Evolutionary conservation across 2,888 invertebrate genomes (phyloP).

Genomic region (Cephus spinipes): DNA sequence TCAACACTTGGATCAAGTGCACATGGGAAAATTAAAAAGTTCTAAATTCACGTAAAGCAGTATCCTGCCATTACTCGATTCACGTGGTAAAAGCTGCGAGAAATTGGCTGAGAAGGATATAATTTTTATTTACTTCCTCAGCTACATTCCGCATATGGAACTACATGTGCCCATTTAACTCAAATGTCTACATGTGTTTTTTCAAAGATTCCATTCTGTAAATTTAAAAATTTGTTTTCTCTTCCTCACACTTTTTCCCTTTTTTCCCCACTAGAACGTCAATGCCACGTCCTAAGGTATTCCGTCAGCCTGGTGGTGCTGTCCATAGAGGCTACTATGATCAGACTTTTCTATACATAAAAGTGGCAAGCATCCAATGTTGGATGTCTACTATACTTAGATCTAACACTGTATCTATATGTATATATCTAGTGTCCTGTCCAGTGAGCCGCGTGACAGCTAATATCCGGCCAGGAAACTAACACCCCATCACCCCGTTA

Average conservation of each 20-base stretch:
- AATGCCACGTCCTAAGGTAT: not conserved
- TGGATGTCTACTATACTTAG: conserved; percentile 44
- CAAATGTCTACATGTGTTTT: not conserved
- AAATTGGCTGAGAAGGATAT: not conserved
- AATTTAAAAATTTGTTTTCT: not conserved
- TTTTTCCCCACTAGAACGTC: not conserved
- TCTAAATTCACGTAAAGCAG: not conserved
- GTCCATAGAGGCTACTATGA: conserved; percentile 11
- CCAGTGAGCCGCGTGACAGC: conserved; percentile 66
- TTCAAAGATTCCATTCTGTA: not conserved
- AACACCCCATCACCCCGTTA: conserved; percentile 49
- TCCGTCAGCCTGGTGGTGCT: not conserved
- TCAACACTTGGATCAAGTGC: not conserved
- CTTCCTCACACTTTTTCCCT: not conserved
- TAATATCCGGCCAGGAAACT: conserved; percentile 66
- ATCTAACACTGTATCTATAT: conserved; percentile 37
- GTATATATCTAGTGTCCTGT: conserved; percentile 50
- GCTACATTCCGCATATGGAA: not conserved
- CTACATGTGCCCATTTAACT: not conserved
- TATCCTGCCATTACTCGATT: not conserved
- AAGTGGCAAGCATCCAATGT: conserved; percentile 52
- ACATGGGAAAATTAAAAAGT: not conserved
- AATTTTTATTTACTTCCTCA: not conserved
- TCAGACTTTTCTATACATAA: conserved; percentile 51
- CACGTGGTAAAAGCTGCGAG: not conserved